These are phyloP conservation scores for Aspidapion aeneum DNA, from an alignment of 2,888 invertebrate genomes.

Conservation along the genomic window DNA sequence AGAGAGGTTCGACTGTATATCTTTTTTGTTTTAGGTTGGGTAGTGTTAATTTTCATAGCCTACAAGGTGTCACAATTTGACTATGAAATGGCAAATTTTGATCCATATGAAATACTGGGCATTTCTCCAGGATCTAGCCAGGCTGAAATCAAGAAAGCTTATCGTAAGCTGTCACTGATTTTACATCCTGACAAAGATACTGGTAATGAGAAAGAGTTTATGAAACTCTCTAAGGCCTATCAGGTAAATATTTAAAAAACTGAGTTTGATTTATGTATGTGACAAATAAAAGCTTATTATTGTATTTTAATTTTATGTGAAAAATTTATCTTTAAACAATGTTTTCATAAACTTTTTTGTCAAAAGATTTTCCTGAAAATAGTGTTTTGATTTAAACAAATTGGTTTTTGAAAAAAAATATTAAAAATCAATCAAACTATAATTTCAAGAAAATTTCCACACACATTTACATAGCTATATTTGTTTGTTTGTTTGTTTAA, in stretches of 20 bases:
- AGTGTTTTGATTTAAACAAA: no score
- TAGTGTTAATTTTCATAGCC: conserved; percentile 72
- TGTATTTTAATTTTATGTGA: not conserved
- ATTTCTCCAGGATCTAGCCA: conserved; percentile 84
- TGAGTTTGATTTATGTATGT: no score
- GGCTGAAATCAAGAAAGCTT: conserved; percentile 91
- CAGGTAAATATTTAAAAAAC: conserved; percentile 58
- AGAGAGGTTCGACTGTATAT: no score
- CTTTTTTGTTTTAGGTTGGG: conserved; percentile 76
- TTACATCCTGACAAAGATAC: conserved; percentile 98
- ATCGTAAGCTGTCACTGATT: conserved; percentile 87
- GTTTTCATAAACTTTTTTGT: no score
- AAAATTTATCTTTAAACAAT: no score
- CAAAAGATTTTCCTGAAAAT: no score
- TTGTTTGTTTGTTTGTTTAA: no score
- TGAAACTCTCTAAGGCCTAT: conserved; percentile 92
- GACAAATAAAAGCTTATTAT: no score
- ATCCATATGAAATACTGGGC: conserved; percentile 94
- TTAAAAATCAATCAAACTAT: no score
- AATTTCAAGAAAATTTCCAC: no score
- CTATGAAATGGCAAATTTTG: conserved; percentile 98
- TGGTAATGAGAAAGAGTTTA: conserved; percentile 95
- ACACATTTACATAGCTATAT: no score
- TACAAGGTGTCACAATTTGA: conserved; percentile 96
- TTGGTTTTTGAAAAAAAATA: no score